Evolutionary conservation across 2,888 invertebrate species (phyloP).

Genomic region (Archaeoteleia sp.): DNA sequence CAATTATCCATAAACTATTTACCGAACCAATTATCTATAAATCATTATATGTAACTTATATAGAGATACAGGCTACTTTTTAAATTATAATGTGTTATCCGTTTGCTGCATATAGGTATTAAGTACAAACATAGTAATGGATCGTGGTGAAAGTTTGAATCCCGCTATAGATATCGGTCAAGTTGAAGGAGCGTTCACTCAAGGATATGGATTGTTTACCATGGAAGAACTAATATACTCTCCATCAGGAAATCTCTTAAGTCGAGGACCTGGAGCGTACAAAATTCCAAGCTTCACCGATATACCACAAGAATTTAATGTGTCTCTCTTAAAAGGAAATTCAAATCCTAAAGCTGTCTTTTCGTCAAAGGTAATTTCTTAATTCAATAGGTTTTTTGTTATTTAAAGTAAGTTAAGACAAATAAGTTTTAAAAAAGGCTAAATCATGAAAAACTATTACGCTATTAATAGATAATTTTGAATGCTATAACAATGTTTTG

Average conservation of each 20-base stretch:
- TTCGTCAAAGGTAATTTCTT: slow-evolving; percentile 97
- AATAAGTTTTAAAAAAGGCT: no score
- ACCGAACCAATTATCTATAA: no score
- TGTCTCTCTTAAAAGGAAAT: slow-evolving; percentile 89
- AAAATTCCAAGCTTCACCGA: slow-evolving; percentile 94
- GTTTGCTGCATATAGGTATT: no score
- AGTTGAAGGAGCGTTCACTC: slow-evolving; percentile 93
- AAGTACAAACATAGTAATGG: slow-evolving; percentile 94
- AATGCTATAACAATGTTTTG: background rate
- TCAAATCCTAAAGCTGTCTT: slow-evolving; percentile 92
- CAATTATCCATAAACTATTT: no score
- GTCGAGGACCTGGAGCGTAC: slow-evolving; percentile 92
- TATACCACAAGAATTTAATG: slow-evolving; percentile 92
- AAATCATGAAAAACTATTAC: no score
- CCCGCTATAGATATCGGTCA: slow-evolving; percentile 97
- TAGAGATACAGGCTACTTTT: no score
- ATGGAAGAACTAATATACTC: slow-evolving; percentile 91
- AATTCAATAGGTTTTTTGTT: slow-evolving; percentile 28
- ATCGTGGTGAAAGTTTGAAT: slow-evolving; percentile 92
- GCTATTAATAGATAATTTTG: slow-evolving; percentile 5
- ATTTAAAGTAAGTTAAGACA: background rate
- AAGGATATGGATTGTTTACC: slow-evolving; percentile 93
- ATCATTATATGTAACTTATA: no score
- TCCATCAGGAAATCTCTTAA: slow-evolving; percentile 85
- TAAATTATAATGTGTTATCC: no score